Evolutionary conservation across 2,797 vertebrate genomes (phyloP), one percentile per base, ranked within the genome.

Genomic region (Huso huso): DNA sequence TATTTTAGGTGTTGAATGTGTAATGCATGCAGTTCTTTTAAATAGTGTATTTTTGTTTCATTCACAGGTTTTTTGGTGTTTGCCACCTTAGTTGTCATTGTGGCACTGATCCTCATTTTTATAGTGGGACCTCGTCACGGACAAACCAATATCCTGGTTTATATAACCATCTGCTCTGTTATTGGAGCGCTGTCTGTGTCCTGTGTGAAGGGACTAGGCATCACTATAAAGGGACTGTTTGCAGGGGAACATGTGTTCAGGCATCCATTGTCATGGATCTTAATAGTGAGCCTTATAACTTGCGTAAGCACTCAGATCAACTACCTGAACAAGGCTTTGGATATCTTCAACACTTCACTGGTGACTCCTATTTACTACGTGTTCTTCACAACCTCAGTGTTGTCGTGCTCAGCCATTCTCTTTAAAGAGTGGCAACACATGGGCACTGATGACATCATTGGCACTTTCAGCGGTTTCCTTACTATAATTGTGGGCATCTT

Each of bases 301-400:
- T 99, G 97, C 6, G 94, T 99, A 68, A 95, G 95, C 84, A 99
- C 95, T 0, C 97, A 99, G 87, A 98, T 99, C 74, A 99, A 99
- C 87, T 99, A 98, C 81, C 81, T 99, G 76, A 99, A 99, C 83
- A 93, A 95, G 81, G 95, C 97, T 6, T 85, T 99, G 92, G 97
- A 99, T 86, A 99, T 99, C 73, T 99, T 99, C 86, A 99, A 99
- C 90, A 99, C 97, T 1, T 99, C 97, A 0, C 82, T 99, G 63
- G 97, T 99, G 85, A 99, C 97, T 3, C 97, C 97, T 2, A 96
- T 99, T 72, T 99, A 99, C 78, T 99, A 99, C 0, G 97, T 99
- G 15, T 95, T 97, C 88, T 99, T 99, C 68, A 99, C 97, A 49
- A 99, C 95, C 0, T 97, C 97, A 0, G 97, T 99, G 81, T 86